Evolutionary conservation across 2,113 vertebrate species (phyloP).

Genomic region (Leptosomus discolor): DNA sequence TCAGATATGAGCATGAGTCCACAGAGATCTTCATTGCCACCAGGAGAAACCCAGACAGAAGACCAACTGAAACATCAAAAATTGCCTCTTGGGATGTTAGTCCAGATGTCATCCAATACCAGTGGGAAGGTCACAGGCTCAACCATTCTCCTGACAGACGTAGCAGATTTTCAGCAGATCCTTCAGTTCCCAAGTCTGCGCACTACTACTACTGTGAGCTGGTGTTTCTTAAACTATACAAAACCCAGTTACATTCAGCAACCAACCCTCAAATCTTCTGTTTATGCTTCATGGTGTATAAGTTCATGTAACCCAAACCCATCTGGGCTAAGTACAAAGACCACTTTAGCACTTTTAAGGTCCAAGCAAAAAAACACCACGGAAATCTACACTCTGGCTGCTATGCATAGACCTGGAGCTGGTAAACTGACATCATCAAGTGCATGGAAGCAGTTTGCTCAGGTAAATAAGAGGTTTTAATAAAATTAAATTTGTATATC

Average conservation of each 20-base stretch:
- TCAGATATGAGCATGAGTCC: conserved; percentile 84
- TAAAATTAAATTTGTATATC: neutral
- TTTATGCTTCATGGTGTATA: conserved; percentile 94
- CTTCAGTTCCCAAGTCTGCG: conserved; percentile 93
- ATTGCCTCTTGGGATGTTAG: conserved; percentile 81
- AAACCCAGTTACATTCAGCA: conserved; percentile 87
- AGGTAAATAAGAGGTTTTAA: conserved; percentile 78
- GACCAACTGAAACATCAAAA: conserved; percentile 71
- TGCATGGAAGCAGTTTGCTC: conserved; percentile 91
- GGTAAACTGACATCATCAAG: conserved; percentile 97
- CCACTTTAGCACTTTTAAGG: conserved; percentile 88
- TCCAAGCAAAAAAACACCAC: conserved; percentile 89
- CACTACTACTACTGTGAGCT: conserved; percentile 92
- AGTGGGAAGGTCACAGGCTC: conserved; percentile 73
- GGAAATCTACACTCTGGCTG: conserved; percentile 86
- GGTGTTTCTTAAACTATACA: conserved; percentile 97
- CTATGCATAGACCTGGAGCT: conserved; percentile 85
- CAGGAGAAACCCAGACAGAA: conserved; percentile 75
- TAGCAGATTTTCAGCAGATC: conserved; percentile 86
- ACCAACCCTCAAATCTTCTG: conserved; percentile 82
- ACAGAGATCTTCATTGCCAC: conserved; percentile 77
- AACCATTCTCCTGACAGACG: conserved; percentile 81
- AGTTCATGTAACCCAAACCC: conserved; percentile 96
- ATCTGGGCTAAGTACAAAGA: conserved; percentile 92
- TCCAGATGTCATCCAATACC: conserved; percentile 81